Percentiles rank a stretch among this genome's conserved stretches.
phyloP scores from a whole-genome alignment of 2,888 invertebrate genomes.

The Mesorhabditis spiculigera region DNA sequence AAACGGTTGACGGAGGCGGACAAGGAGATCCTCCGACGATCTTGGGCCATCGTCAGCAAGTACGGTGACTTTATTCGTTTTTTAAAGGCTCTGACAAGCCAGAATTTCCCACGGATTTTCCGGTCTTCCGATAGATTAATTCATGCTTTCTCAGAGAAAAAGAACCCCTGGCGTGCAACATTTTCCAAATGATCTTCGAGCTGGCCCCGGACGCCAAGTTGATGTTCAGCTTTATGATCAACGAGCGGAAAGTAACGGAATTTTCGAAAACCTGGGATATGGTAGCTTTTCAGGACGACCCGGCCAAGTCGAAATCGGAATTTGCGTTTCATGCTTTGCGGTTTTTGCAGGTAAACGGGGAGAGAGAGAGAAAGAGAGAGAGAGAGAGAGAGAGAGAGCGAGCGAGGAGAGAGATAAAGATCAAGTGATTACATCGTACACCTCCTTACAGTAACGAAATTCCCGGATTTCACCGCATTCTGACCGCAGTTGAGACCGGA shows the following conservation, averaged over 20 bases:
- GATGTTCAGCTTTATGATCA: slow-evolving; percentile 42
- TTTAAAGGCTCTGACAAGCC: neutral
- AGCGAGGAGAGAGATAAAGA: no score
- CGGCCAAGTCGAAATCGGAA: slow-evolving; percentile 39
- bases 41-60: slow-evolving; percentile 38
- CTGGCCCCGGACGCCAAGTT: slow-evolving; percentile 41
- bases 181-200: slow-evolving; percentile 45
- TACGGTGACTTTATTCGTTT: slow-evolving; percentile 8
- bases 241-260: slow-evolving; percentile 22
- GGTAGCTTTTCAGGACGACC: neutral
- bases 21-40: slow-evolving; percentile 32
- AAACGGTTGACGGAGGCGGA: slow-evolving; percentile 27
- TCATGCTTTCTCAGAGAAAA: slow-evolving; percentile 27
- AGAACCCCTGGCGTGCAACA: slow-evolving; percentile 35
- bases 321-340: slow-evolving; percentile 44
- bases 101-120: neutral
- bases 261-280: slow-evolving; percentile 14
- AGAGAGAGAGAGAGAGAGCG: neutral
- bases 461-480: neutral
- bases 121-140: neutral
- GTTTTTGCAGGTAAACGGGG: slow-evolving; percentile 28
- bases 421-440: no score
- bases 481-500: no score
- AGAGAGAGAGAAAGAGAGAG: neutral
- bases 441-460: neutral